Base-by-base conservation (phyloP, 2,888 invertebrate species). In the Chymomyza procnemis region DNA sequence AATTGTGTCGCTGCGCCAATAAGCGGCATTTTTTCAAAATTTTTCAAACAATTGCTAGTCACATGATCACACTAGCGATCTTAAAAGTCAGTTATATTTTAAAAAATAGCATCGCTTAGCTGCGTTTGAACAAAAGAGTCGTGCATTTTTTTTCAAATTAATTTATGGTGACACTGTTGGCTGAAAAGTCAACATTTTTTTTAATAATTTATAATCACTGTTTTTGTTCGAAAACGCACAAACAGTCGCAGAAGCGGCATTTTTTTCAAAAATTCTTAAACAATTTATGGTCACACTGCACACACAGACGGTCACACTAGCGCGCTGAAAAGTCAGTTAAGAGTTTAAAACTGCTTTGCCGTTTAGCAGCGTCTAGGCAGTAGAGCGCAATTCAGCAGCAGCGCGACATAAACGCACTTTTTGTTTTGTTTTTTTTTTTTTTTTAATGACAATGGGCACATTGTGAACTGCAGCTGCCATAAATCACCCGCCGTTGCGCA, bases 201-300 rank as follows among this genome's bases (percentile, higher is more conserved):
- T 18, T 18, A 50, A 18, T 6, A 50, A 50, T 50, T 50, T 50
- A 47, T 16, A 4, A 4, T 8, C 47, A 47, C n/a, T 47, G 47
- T 6, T 47, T 47, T 4, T 8, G 47, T 4, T n/a, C 16, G 14
- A 26, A 57, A 16, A 57, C 57, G 14, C 34, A 57, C 22, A n/a
- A 9, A 30, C n/a, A n/a, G n/a, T n/a, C n/a, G n/a, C n/a, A n/a
- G n/a, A 85, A 83, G 79, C 81, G 78, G 85, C 80, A 81, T 12
- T n/a, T 50, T 4, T 50, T 18, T 8, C n/a, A n/a, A n/a, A n/a
- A n/a, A n/a, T n/a, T n/a, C n/a, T n/a, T n/a, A n/a, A n/a, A n/a
- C n/a, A n/a, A n/a, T n/a, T n/a, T n/a, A 47, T n/a, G n/a, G 16
- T 8, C 47, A 47, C n/a, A 14, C 47, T n/a, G 47, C 47, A 47